Conservation (phyloP, 2,113 vertebrate species). For the Myotis davidii region DNA sequence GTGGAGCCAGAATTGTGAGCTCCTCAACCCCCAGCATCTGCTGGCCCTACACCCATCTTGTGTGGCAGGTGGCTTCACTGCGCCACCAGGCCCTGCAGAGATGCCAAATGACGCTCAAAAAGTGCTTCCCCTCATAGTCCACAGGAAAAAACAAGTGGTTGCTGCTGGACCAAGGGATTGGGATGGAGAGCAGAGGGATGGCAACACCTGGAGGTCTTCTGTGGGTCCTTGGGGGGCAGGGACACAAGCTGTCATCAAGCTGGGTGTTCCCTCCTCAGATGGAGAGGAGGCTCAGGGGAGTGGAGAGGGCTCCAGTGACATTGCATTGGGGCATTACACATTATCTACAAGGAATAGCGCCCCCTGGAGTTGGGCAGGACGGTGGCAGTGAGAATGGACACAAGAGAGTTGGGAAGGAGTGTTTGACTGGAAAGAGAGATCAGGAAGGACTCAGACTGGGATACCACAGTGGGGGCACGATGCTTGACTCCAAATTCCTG, state of each 20-base stretch:
- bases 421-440: background rate
- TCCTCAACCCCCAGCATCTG: background rate
- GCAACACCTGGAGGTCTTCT: background rate
- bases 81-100: background rate
- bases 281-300: conserved; percentile 1
- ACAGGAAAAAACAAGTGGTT: background rate
- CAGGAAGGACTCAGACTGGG: background rate
- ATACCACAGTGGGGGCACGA: background rate
- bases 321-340: background rate
- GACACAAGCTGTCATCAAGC: background rate
- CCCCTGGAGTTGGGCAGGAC: conserved; percentile 4
- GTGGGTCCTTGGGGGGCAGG: background rate
- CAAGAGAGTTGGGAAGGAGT: background rate
- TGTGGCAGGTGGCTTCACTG: background rate
- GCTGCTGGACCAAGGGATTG: background rate
- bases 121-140: background rate
- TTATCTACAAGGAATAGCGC: background rate
- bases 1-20: background rate
- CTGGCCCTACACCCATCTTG: background rate
- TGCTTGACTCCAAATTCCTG: background rate
- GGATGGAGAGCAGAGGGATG: background rate
- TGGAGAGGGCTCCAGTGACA: background rate
- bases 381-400: background rate
- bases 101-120: background rate
- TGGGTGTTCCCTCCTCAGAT: background rate